These are phyloP conservation scores for Simalia tracyae DNA, from an alignment of 2,797 vertebrate species.

Conservation along the genomic window DNA sequence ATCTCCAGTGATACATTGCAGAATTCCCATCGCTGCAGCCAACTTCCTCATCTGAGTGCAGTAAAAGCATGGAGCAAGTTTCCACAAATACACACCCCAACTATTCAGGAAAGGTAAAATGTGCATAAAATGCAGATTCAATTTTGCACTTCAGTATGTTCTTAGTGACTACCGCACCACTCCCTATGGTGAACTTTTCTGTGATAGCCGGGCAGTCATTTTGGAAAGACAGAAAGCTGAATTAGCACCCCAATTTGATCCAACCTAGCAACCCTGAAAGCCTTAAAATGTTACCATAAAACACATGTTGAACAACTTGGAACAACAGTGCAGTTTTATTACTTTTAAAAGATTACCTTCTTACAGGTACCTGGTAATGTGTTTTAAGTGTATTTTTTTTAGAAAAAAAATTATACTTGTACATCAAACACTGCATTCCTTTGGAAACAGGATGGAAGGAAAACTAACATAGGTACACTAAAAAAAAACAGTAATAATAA, in stretches of 20 bases:
- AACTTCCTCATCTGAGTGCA: not conserved
- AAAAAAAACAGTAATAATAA: constrained; percentile 16
- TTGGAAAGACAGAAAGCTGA: not conserved
- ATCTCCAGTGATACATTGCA: not conserved
- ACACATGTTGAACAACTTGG: constrained; percentile 16
- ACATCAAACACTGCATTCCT: constrained; percentile 37
- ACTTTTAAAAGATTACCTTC: constrained; percentile 30
- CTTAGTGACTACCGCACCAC: not conserved
- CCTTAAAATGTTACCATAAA: not conserved
- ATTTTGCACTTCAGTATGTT: not conserved
- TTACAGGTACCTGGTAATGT: constrained; percentile 31
- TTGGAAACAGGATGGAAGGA: constrained; percentile 20
- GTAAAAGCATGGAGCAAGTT: not conserved
- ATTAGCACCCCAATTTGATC: not conserved
- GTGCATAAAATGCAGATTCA: not conserved
- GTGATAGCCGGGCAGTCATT: not conserved
- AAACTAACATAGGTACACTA: constrained; percentile 14
- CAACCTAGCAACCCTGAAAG: not conserved
- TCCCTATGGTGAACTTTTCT: not conserved
- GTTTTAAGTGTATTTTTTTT: not conserved
- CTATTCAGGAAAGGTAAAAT: not conserved
- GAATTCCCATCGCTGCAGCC: not conserved
- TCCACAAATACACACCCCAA: not conserved
- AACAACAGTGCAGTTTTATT: constrained; percentile 40
- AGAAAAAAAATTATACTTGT: constrained; percentile 4